Conservation (phyloP, 2,113 vertebrate species). For the Antechinus flavipes region DNA sequence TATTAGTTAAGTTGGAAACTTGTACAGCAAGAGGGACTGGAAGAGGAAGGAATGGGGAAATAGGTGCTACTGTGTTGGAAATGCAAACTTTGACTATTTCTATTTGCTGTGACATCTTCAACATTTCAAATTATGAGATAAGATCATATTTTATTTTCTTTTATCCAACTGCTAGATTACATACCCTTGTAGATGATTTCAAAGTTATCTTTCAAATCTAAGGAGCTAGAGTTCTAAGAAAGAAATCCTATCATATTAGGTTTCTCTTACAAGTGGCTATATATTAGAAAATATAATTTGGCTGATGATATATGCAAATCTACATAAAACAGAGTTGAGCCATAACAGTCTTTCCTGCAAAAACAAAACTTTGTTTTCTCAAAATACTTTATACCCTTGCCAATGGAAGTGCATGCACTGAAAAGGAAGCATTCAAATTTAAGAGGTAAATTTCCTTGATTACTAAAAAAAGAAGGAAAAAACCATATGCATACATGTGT, state of each 20-base stretch:
- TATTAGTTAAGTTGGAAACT: neutral
- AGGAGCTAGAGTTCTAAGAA: neutral
- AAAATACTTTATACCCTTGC: neutral
- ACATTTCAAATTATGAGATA: neutral
- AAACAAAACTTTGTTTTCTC: neutral
- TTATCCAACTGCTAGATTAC: neutral
- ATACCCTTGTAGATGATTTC: neutral
- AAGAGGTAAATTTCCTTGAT: neutral
- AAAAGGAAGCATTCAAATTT: neutral
- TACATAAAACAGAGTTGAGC: neutral
- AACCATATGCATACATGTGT: neutral
- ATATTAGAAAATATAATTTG: neutral
- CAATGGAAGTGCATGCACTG: neutral
- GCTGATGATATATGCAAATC: neutral
- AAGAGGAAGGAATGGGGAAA: neutral
- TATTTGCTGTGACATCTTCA: neutral
- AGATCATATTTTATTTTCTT: neutral
- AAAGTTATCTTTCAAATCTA: neutral
- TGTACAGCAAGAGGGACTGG: neutral
- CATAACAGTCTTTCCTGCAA: neutral
- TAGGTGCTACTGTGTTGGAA: neutral
- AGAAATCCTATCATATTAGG: neutral
- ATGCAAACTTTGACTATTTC: neutral
- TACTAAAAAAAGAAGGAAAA: neutral
- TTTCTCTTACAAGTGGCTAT: neutral